Base-by-base conservation (phyloP, 2,888 invertebrate genomes). In the Sipha maydis region DNA sequence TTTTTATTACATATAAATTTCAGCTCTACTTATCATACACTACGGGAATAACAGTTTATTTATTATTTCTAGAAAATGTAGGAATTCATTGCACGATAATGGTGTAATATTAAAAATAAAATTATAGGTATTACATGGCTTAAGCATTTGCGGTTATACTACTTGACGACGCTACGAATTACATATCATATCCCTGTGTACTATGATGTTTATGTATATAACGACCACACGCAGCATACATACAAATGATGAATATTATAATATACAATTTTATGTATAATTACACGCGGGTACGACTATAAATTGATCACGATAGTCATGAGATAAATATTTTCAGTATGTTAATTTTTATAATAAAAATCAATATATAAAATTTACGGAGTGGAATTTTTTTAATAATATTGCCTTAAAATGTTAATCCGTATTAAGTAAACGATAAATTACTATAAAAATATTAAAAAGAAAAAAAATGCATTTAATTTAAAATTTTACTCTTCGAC, bases 171-270 rank as follows among this genome's bases (percentile, higher is more conserved):
- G 61, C 61, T 0, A 61, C 5, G 61, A 25, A 61, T 25, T 7
- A 61, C 5, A 61, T 25, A 61, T 56, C 21, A 11, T 11, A 56
- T 25, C 61, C 31, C n/a, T 28, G 28, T 48, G 28, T 3, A 48
- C 11, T 14, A 48, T 14, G 21, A 61, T 61, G 25, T 61, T 61
- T 61, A 48, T 77, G 28, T 48, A 25, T 17, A 28, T 48, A 48
- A 77, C 77, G 61, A 61, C 61, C 61, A 78, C 78, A 78, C 54
- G 31, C 54, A 78, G 78, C 21, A 54, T 3, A 21, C 54, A 19
- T 61, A 61, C 61, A 61, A 54, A 78, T 54, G 78, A 78, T 54
- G 54, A 78, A 78, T 78, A 78, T 54, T 54, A 19, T 61, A 61
- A 34, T 34, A 34, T 34, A 34, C 34, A 3, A 3, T 34, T 34